A percentile compares a stretch with the other conserved stretches of the same genome.
Evolutionary conservation across 2,888 invertebrate species (phyloP).

Genomic region (Luffia ferchaultella): DNA sequence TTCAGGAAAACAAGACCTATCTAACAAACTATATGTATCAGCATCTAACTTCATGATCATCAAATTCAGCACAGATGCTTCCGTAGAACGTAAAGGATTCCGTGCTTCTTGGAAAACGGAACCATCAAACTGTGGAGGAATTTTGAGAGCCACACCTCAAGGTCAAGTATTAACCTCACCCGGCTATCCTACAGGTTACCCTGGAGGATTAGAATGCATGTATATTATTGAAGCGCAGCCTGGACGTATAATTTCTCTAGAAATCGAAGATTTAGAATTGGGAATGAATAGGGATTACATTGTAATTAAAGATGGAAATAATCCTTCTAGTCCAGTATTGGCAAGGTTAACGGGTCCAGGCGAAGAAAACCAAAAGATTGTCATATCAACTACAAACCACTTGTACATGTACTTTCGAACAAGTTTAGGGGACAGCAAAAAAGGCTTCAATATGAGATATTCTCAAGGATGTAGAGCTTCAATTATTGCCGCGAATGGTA

Average conservation of each 20-base stretch:
- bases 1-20: constrained; percentile 89
- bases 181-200: constrained; percentile 91
- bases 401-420: constrained; percentile 93
- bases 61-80: constrained; percentile 94
- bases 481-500: constrained; percentile 84
- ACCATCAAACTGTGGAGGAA: constrained; percentile 91
- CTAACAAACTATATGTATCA: constrained; percentile 86
- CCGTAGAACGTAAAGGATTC: constrained; percentile 93
- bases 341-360: constrained; percentile 83
- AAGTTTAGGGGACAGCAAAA: constrained; percentile 85
- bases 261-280: constrained; percentile 87
- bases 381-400: constrained; percentile 90
- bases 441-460: constrained; percentile 87
- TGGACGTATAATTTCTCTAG: constrained; percentile 91
- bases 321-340: constrained; percentile 85
- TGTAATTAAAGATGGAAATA: constrained; percentile 89
- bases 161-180: constrained; percentile 90
- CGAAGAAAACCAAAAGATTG: constrained; percentile 78
- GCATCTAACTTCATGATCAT: constrained; percentile 98
- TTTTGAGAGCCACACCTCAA: constrained; percentile 85
- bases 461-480: constrained; percentile 86
- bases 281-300: constrained; percentile 87
- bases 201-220: constrained; percentile 95
- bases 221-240: constrained; percentile 91
- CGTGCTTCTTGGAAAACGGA: constrained; percentile 94